A percentile compares a stretch with the other conserved stretches of the same genome.
Evolutionary conservation across 2,113 vertebrate species (phyloP).

Genomic region (Periophthalmus modestus): DNA sequence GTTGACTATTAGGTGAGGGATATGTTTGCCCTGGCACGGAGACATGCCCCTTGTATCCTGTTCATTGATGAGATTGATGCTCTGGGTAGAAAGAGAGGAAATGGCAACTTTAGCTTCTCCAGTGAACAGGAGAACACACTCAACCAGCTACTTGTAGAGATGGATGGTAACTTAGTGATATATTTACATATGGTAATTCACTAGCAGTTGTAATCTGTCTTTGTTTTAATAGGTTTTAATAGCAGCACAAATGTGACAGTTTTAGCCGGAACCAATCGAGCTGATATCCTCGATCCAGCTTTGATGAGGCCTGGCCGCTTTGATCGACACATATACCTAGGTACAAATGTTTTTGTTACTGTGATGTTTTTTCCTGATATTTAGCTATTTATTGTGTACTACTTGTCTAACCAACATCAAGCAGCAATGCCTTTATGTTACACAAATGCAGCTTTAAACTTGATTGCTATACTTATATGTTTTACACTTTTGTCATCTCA

Average conservation of each 20-base stretch:
- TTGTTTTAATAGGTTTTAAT: slow-evolving; percentile 76
- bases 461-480: neutral
- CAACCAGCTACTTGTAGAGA: slow-evolving; percentile 95
- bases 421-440: no score
- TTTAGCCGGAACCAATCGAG: slow-evolving; percentile 80
- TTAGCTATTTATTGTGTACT: neutral
- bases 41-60: slow-evolving; percentile 95
- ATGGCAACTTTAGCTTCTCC: slow-evolving; percentile 87
- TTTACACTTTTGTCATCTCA: neutral
- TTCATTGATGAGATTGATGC: slow-evolving; percentile 99
- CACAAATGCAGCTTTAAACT: neutral
- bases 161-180: slow-evolving; percentile 84
- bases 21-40: slow-evolving; percentile 88
- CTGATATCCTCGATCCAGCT: slow-evolving; percentile 80
- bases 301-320: slow-evolving; percentile 79
- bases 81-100: slow-evolving; percentile 90
- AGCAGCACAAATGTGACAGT: slow-evolving; percentile 77
- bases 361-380: neutral
- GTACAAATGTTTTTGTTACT: slow-evolving; percentile 1
- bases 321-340: slow-evolving; percentile 81
- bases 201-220: neutral
- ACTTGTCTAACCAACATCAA: neutral
- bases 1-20: slow-evolving; percentile 79
- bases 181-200: neutral
- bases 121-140: slow-evolving; percentile 96